These are phyloP conservation scores for Meandrusa payeni DNA, from an alignment of 2,888 invertebrate genomes.

Conservation along the genomic window DNA sequence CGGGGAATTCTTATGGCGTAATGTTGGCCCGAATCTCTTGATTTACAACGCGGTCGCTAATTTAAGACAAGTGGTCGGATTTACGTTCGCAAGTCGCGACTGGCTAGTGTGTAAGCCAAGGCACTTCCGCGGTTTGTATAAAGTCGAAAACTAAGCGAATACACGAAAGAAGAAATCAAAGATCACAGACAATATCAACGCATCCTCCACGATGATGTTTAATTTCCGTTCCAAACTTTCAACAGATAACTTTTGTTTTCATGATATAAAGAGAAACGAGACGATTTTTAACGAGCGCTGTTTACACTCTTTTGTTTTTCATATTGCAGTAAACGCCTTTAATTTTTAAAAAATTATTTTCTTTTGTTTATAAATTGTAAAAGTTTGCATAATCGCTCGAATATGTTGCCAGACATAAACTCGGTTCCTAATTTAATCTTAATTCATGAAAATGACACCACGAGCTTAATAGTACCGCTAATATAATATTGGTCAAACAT, in stretches of 20 bases:
- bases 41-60: constrained; percentile 59
- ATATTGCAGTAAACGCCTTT: no score
- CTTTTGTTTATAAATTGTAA: no score
- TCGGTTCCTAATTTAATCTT: no score
- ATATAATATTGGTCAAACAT: no score
- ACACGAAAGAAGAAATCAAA: constrained; percentile 17
- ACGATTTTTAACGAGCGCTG: background rate
- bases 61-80: constrained; percentile 59
- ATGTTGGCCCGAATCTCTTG: constrained; percentile 59
- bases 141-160: constrained; percentile 4
- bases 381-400: no score
- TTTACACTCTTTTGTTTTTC: no score
- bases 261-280: constrained; percentile 5
- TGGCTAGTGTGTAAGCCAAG: constrained; percentile 4
- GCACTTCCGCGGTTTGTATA: constrained; percentile 4
- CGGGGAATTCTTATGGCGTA: constrained; percentile 52
- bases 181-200: constrained; percentile 15
- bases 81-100: constrained; percentile 34
- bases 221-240: constrained; percentile 19
- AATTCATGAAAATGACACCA: no score
- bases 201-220: constrained; percentile 10
- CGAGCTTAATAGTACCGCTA: no score
- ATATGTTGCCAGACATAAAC: no score
- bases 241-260: constrained; percentile 11
- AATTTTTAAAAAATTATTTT: no score